Evolutionary conservation across 2,113 vertebrate species (phyloP).

Genomic region (Apistogramma diplotaenia): DNA sequence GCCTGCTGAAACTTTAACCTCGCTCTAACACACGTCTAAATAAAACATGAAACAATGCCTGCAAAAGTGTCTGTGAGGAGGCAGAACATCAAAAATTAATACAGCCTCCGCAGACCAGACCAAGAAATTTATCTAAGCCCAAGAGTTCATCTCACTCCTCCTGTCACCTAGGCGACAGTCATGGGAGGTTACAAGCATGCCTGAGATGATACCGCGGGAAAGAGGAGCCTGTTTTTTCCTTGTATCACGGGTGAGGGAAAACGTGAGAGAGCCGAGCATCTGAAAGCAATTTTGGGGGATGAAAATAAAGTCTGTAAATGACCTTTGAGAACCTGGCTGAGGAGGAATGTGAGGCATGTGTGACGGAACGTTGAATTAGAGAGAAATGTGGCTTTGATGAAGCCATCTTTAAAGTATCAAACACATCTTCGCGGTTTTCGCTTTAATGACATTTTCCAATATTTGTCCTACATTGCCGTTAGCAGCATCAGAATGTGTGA

Average conservation of each 20-base stretch:
- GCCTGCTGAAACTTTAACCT: slow-evolving; percentile 75
- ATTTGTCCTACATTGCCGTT: slow-evolving; percentile 68
- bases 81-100: slow-evolving; percentile 76
- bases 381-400: slow-evolving; percentile 41
- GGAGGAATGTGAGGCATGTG: slow-evolving; percentile 8
- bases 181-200: slow-evolving; percentile 51
- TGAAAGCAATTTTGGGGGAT: slow-evolving; percentile 42
- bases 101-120: slow-evolving; percentile 58
- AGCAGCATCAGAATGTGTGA: slow-evolving; percentile 60
- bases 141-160: slow-evolving; percentile 65
- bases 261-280: slow-evolving; percentile 22
- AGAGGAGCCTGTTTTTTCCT: slow-evolving; percentile 45
- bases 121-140: slow-evolving; percentile 72
- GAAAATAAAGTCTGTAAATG: slow-evolving; percentile 47
- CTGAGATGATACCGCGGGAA: slow-evolving; percentile 41
- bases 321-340: slow-evolving; percentile 41
- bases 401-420: slow-evolving; percentile 54
- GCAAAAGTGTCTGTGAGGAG: slow-evolving; percentile 68
- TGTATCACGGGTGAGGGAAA: slow-evolving; percentile 23
- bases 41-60: slow-evolving; percentile 80
- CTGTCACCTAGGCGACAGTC: slow-evolving; percentile 65
- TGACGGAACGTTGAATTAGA: slow-evolving; percentile 25
- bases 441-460: slow-evolving; percentile 62
- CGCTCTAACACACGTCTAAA: slow-evolving; percentile 68
- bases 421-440: slow-evolving; percentile 5